A percentile compares a stretch with the other conserved stretches of the same genome.
Evolutionary conservation across 2,888 invertebrate genomes (phyloP).

Genomic region (Zygaena filipendulae): DNA sequence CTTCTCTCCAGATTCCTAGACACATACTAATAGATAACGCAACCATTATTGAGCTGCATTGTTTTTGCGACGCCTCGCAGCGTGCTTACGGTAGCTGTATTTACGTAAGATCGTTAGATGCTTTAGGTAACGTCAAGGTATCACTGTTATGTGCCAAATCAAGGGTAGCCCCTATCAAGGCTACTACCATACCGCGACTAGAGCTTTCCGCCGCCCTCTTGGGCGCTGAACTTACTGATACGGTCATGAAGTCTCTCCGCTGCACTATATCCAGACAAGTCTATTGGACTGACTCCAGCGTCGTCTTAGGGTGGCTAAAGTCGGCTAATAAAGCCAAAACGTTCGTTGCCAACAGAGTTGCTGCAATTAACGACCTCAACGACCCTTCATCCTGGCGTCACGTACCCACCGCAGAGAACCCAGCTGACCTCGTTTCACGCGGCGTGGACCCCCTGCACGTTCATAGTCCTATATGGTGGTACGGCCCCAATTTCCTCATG

Average conservation of each 20-base stretch:
- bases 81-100: slow-evolving; percentile 4
- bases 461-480: slow-evolving; percentile 4
- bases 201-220: slow-evolving; percentile 9
- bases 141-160: slow-evolving; percentile 8
- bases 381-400: slow-evolving; percentile 5
- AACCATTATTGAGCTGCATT: slow-evolving; percentile 4
- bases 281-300: slow-evolving; percentile 14
- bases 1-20: slow-evolving; percentile 5
- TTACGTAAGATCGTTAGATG: too few species aligned
- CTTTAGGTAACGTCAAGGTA: too few species aligned
- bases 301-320: slow-evolving; percentile 12
- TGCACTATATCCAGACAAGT: too few species aligned
- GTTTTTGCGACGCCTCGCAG: slow-evolving; percentile 6
- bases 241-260: too few species aligned
- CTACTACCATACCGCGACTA: slow-evolving; percentile 8
- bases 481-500: slow-evolving; percentile 4
- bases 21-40: slow-evolving; percentile 2
- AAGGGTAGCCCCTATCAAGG: slow-evolving; percentile 5
- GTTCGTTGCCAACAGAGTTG: slow-evolving; percentile 5
- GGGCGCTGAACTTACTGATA: slow-evolving; percentile 3
- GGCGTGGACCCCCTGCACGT: slow-evolving; percentile 1
- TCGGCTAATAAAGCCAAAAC: slow-evolving; percentile 2
- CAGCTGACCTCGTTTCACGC: slow-evolving; percentile 8
- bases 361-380: slow-evolving; percentile 13
- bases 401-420: slow-evolving; percentile 6